Evolutionary conservation across 2,888 invertebrate genomes (phyloP).

Genomic region (Eristalis arbustorum): DNA sequence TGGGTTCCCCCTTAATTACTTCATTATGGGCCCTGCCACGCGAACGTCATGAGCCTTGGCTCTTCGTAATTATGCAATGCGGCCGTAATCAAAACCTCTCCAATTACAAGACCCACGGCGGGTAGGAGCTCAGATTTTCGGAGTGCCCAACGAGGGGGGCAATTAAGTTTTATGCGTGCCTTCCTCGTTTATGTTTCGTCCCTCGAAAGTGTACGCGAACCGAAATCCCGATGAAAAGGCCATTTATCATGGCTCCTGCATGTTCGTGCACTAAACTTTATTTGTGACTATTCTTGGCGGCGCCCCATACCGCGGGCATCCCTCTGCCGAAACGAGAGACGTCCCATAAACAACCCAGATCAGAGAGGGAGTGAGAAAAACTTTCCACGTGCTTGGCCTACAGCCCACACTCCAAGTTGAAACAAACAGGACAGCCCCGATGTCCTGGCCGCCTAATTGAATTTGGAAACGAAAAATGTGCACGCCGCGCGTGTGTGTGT

Average conservation of each 20-base stretch:
- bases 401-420: background rate
- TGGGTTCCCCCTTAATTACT: background rate
- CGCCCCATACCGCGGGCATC: background rate
- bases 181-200: conserved; percentile 37
- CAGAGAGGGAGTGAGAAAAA: background rate
- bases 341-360: conserved; percentile 14
- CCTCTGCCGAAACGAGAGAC: background rate
- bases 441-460: conserved; percentile 6
- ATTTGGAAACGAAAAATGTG: conserved; percentile 2
- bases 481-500: background rate
- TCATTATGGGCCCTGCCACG: background rate
- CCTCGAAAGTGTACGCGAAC: conserved; percentile 26
- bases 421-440: background rate
- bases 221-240: conserved; percentile 5
- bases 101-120: background rate
- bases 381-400: background rate
- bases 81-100: background rate
- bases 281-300: conserved; percentile 14
- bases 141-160: conserved; percentile 17
- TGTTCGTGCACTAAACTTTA: conserved; percentile 31
- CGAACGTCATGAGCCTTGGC: background rate
- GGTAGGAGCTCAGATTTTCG: conserved; percentile 6
- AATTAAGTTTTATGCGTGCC: conserved; percentile 49
- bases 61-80: background rate
- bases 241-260: conserved; percentile 21